A percentile compares a stretch with the other conserved stretches of the same genome.
phyloP scores from a whole-genome alignment of 2,113 vertebrate species.

The Gymnarchus niloticus region DNA sequence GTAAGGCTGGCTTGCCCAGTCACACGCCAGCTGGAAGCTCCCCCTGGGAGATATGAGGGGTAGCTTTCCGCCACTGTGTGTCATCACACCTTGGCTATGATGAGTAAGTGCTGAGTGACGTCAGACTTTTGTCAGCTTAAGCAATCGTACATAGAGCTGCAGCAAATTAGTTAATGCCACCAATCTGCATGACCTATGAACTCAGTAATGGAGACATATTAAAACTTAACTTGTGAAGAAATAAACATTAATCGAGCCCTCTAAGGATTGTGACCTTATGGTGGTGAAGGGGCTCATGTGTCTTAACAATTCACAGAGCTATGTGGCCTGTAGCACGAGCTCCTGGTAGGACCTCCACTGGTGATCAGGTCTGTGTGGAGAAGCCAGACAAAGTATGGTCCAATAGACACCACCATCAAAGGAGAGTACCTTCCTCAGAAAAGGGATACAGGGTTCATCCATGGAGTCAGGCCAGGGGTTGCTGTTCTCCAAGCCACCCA shows the following conservation, averaged over 20 bases:
- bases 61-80: not conserved
- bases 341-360: not conserved
- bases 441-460: not conserved
- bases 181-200: not conserved
- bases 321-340: not conserved
- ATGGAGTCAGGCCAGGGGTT: not conserved
- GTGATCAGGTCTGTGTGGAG: not conserved
- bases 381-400: not conserved
- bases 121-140: constrained; percentile 6
- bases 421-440: not conserved
- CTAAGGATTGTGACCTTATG: not conserved
- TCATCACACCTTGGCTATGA: not conserved
- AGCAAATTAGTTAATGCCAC: constrained; percentile 8
- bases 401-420: not conserved
- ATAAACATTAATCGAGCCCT: not conserved
- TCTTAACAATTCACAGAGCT: not conserved
- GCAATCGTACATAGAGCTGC: not conserved
- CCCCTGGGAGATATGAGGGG: not conserved
- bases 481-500: not conserved
- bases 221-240: constrained; percentile 6
- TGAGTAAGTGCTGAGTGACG: not conserved
- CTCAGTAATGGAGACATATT: not conserved
- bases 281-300: not conserved
- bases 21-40: not conserved
- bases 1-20: not conserved